phyloP scores from a whole-genome alignment of 2,888 invertebrate genomes.

The Choristoneura rosaceana region DNA sequence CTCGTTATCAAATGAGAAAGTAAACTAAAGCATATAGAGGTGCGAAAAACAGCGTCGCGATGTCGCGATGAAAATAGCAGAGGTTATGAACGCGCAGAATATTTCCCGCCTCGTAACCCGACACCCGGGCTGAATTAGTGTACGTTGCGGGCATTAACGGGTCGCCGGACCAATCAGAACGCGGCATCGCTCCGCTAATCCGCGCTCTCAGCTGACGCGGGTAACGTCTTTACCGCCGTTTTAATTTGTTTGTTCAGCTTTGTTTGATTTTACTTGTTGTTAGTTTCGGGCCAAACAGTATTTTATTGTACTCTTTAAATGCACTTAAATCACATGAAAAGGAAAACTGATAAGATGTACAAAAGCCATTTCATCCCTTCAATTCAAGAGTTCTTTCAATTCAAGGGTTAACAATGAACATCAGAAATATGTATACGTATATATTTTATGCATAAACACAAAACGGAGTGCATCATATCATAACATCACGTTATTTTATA shows the following conservation, averaged over 20 bases:
- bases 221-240: background rate
- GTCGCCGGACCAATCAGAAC: background rate
- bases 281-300: no score
- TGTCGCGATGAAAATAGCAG: slow-evolving; percentile 14
- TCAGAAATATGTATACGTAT: no score
- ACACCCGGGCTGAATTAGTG: slow-evolving; percentile 14
- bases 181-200: background rate
- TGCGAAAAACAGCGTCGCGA: slow-evolving; percentile 1
- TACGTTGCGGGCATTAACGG: background rate
- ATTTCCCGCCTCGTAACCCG: slow-evolving; percentile 10
- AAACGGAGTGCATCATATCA: no score
- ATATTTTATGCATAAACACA: no score
- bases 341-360: no score
- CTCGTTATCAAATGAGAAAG: no score
- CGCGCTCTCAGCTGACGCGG: background rate
- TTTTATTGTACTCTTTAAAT: no score
- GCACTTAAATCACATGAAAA: no score
- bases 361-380: no score
- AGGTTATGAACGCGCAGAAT: slow-evolving; percentile 12
- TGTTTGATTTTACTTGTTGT: background rate
- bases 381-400: no score
- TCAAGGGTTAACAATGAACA: no score
- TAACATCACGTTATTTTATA: no score
- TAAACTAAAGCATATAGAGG: background rate
- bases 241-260: slow-evolving; percentile 7